phyloP scores from a whole-genome alignment of 2,797 vertebrate species.

The Ibycter americanus region DNA sequence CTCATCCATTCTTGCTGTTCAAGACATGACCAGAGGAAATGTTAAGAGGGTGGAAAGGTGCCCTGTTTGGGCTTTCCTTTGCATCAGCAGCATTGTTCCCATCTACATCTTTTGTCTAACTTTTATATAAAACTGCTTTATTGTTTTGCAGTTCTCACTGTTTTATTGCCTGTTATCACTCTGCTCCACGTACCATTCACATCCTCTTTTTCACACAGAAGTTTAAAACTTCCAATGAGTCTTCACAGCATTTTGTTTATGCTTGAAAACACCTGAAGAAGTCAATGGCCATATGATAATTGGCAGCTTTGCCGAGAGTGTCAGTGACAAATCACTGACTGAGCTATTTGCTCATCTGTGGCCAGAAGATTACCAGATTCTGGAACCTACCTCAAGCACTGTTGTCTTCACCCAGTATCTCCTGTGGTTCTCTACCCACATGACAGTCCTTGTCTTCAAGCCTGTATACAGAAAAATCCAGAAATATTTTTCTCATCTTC shows the following conservation, averaged over 20 bases:
- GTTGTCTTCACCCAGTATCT: neutral
- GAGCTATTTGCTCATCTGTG: neutral
- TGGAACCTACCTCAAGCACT: neutral
- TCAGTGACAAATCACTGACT: neutral
- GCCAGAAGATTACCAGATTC: neutral
- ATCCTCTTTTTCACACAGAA: neutral
- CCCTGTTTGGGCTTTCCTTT: neutral
- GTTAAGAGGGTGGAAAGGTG: neutral
- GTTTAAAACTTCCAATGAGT: neutral
- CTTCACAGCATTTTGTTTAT: neutral
- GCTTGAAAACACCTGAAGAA: neutral
- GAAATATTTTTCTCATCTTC: neutral
- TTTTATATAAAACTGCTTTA: neutral
- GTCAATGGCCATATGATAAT: rapidly evolving
- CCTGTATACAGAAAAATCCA: neutral
- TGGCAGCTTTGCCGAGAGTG: neutral
- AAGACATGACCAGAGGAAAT: neutral
- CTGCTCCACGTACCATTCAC: neutral
- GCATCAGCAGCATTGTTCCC: neutral
- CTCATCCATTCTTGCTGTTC: neutral
- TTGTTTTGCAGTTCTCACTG: neutral
- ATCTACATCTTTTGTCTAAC: neutral
- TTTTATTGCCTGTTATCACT: neutral
- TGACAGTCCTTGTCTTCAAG: neutral
- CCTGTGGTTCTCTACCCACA: neutral